Conservation (phyloP, 2,797 vertebrate species). For the Darevskia nairensis region DNA sequence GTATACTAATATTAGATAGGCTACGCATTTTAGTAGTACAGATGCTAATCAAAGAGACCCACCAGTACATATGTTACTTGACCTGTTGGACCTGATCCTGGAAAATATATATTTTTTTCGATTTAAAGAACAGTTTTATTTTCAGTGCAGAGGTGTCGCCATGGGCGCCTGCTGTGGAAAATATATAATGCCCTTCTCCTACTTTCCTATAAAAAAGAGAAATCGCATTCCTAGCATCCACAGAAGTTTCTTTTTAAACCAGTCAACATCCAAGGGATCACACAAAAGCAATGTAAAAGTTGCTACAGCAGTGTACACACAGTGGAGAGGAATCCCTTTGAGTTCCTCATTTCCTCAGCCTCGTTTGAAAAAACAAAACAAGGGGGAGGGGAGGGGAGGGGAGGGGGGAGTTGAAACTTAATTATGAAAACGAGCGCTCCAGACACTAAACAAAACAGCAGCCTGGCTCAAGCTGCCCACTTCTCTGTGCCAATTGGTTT, state of each 20-base stretch:
- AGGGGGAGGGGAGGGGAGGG: not conserved
- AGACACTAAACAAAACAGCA: constrained; percentile 76
- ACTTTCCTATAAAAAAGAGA: not conserved
- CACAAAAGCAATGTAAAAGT: constrained; percentile 54
- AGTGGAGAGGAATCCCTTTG: constrained; percentile 73
- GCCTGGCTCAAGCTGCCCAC: constrained; percentile 68
- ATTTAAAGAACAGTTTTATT: too few species aligned
- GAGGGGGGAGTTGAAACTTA: constrained; percentile 64
- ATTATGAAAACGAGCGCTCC: constrained; percentile 71
- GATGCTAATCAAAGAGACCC: too few species aligned
- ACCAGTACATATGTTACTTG: too few species aligned
- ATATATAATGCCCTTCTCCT: not conserved
- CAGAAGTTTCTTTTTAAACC: not conserved
- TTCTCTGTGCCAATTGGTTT: constrained; percentile 70
- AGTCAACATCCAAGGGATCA: constrained; percentile 11
- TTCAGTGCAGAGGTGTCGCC: too few species aligned
- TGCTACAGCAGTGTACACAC: constrained; percentile 73
- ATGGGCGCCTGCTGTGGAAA: not conserved
- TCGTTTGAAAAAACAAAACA: constrained; percentile 61
- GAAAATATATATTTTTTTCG: too few species aligned
- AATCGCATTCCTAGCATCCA: not conserved
- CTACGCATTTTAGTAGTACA: too few species aligned
- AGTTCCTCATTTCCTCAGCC: constrained; percentile 74
- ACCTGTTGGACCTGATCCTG: too few species aligned
- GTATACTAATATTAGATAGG: too few species aligned